These are phyloP conservation scores for Conchocele bisecta DNA, from an alignment of 2,888 invertebrate species.

Conservation along the genomic window DNA sequence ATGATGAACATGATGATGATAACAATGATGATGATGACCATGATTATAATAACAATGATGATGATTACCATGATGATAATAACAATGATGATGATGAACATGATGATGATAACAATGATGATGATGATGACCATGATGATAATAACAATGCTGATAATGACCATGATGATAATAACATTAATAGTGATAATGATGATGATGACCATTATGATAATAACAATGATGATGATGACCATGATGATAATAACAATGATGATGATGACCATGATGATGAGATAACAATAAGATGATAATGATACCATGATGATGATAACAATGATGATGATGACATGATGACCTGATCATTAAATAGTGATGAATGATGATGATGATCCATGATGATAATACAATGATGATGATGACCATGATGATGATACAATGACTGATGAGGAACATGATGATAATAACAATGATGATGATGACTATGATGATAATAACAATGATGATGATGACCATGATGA, in stretches of 20 bases:
- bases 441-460: too few relatives aligned
- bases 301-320: too few relatives aligned
- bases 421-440: conserved; percentile 3
- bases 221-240: conserved; percentile 9
- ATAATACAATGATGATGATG: background rate
- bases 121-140: background rate
- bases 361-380: background rate
- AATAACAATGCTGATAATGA: background rate
- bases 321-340: too few relatives aligned
- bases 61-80: conserved; percentile 7
- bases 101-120: background rate
- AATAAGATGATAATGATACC: background rate
- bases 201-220: conserved; percentile 9
- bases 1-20: background rate
- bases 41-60: background rate
- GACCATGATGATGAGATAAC: background rate
- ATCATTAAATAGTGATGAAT: too few relatives aligned
- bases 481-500: background rate
- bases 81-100: background rate
- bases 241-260: background rate
- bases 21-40: background rate
- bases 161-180: background rate
- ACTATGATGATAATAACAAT: too few relatives aligned
- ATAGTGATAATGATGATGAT: conserved; percentile 10
- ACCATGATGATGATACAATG: background rate